Percentiles rank a stretch among this genome's conserved stretches.
phyloP scores from a whole-genome alignment of 2,888 invertebrate species.

The Drosophila algonquin region DNA sequence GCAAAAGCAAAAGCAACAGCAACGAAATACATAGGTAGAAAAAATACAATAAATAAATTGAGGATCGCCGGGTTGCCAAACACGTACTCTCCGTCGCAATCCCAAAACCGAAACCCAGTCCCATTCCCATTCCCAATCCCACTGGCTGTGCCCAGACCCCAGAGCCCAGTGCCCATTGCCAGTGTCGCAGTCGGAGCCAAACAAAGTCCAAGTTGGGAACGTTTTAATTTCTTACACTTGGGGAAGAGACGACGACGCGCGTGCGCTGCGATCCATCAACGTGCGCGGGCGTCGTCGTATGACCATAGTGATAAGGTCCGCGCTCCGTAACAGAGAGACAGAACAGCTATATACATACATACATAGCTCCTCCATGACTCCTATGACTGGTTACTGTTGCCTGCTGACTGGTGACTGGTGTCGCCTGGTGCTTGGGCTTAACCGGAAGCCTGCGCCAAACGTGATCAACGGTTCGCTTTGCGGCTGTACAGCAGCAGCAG shows the following conservation, averaged over 20 bases:
- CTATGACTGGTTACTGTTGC: slow-evolving; percentile 35
- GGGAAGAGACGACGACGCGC: slow-evolving; percentile 57
- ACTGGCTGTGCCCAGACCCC: slow-evolving; percentile 8
- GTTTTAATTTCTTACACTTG: slow-evolving; percentile 79
- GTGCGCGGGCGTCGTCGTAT: slow-evolving; percentile 72
- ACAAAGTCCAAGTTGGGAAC: slow-evolving; percentile 78
- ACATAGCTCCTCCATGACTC: slow-evolving; percentile 44
- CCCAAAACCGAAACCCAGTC: slow-evolving; percentile 9
- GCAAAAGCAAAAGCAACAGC: too few species aligned
- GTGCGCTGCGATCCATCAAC: slow-evolving; percentile 77
- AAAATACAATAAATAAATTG: slow-evolving; percentile 73
- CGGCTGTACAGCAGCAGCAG: slow-evolving; percentile 67
- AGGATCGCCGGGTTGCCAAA: slow-evolving; percentile 76
- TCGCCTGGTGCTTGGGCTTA: slow-evolving; percentile 68
- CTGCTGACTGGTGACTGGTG: too few species aligned
- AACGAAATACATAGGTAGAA: slow-evolving; percentile 62
- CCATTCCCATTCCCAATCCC: slow-evolving; percentile 14
- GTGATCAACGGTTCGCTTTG: slow-evolving; percentile 82
- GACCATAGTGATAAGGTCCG: slow-evolving; percentile 56
- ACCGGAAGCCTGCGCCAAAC: slow-evolving; percentile 83
- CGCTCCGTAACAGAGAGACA: slow-evolving; percentile 34
- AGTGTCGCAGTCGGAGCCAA: slow-evolving; percentile 43
- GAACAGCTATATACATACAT: slow-evolving; percentile 28
- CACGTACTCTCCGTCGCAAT: slow-evolving; percentile 62
- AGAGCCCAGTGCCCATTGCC: neutral